Evolutionary conservation across 2,797 vertebrate species (phyloP), one percentile per base, ranked within the genome.

Genomic region (Phoxinus dragarum): DNA sequence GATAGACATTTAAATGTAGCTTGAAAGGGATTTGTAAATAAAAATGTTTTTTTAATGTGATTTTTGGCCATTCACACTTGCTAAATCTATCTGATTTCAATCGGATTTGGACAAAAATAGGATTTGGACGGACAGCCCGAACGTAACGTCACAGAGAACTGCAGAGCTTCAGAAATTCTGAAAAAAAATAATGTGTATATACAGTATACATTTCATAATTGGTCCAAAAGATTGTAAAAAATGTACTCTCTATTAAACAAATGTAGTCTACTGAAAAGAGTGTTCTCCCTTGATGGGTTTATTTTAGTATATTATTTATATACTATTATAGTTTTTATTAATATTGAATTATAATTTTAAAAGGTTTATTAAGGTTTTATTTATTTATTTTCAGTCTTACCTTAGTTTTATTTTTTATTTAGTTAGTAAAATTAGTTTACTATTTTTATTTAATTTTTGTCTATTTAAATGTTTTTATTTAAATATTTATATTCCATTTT

Each of bases 91-190:
- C 19, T 21, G 52, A 54, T 54, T 54, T 54, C 52, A 54, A 21
- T 21, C 52, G 1, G 49, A 54, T 3, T 21, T 54, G 52, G 19
- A 54, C 19, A 21, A 21, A 54, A 54, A 21, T 54, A 3, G 5
- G 7, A 54, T 54, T 54, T 21, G 6, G 12, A 54, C 49, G 17
- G 49, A 54, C 17, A 54, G 17, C 7, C 49, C 19, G 49, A 52
- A 52, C 17, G 2, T 52, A 6, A 17, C 16, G 6, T 61, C n/a
- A 61, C 59, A 27, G n/a, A 59, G 27, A 61, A 11, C 56, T 11
- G 56, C 23, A 0, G 23, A 5, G n/a, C n/a, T 11, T 59, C 27
- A 27, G 27, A 27, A 27, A 27, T 27, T 0, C 12, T 7, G 16
- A 49, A 1, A 56, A 21, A 52, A 52, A 52, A 17, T 11, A 56